Percentiles rank a stretch among this genome's conserved stretches.
Conservation (phyloP, 2,797 vertebrate genomes). For the Eulemur coronatus region DNA sequence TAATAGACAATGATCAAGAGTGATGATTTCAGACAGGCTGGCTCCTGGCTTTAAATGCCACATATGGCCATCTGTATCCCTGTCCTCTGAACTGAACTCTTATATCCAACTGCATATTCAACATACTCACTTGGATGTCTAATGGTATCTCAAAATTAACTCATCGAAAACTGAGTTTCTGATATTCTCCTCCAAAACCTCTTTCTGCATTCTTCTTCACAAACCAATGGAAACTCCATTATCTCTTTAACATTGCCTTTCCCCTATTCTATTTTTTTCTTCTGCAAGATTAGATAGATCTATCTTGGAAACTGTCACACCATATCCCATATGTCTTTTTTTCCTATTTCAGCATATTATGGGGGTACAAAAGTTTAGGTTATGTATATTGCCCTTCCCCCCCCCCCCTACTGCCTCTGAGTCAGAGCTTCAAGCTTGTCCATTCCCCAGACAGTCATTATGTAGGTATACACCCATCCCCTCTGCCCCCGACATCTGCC, state of each 20-base stretch:
- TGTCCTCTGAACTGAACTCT: not conserved
- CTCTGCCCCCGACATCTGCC: no score
- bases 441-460: no score
- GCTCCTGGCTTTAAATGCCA: not conserved
- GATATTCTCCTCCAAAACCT: not conserved
- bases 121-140: not conserved
- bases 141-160: not conserved
- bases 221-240: not conserved
- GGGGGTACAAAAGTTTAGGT: no score
- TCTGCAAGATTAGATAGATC: not conserved
- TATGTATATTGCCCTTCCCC: no score
- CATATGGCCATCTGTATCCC: not conserved
- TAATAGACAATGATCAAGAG: not conserved
- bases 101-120: not conserved
- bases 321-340: not conserved
- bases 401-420: no score
- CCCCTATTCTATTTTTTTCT: not conserved
- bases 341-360: no score
- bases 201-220: not conserved
- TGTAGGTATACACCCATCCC: no score
- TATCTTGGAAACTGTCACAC: not conserved
- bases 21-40: not conserved
- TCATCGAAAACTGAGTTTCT: not conserved
- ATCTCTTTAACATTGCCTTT: not conserved
- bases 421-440: no score